Conservation (phyloP, 2,113 vertebrate species). For the Percina caprodes region DNA sequence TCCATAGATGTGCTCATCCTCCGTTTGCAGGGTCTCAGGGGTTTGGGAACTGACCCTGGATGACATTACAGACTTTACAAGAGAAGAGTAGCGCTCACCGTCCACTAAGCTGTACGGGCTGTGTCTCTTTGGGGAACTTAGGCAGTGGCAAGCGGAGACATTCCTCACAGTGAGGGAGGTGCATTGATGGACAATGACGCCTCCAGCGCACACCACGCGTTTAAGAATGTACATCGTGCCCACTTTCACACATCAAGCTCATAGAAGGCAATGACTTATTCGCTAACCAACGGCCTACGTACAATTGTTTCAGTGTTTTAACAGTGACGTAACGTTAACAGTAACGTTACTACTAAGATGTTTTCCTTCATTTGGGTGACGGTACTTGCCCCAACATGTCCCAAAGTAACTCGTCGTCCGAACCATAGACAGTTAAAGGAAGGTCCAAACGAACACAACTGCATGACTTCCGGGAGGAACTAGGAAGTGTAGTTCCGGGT, state of each 20-base stretch:
- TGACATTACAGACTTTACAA: conserved; percentile 88
- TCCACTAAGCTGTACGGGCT: conserved; percentile 88
- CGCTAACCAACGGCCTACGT: not conserved
- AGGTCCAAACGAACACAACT: not conserved
- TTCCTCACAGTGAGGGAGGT: conserved; percentile 30
- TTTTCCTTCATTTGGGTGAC: not conserved
- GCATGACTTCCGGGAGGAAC: conserved; percentile 34
- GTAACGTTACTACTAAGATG: not conserved
- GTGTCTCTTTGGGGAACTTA: conserved; percentile 81
- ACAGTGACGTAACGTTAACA: not conserved
- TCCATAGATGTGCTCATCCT: conserved; percentile 88
- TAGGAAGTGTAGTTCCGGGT: conserved; percentile 60
- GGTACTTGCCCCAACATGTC: conserved; percentile 58
- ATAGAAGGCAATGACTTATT: not conserved
- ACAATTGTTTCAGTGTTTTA: not conserved
- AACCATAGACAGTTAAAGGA: no score
- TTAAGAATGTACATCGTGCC: conserved; percentile 70
- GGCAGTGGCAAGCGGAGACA: conserved; percentile 79
- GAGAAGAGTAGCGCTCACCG: conserved; percentile 88
- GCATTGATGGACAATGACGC: conserved; percentile 40
- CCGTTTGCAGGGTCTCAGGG: conserved; percentile 84
- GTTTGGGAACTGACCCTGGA: conserved; percentile 83
- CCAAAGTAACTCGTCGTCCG: not conserved
- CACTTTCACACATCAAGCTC: not conserved
- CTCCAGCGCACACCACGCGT: conserved; percentile 40